A percentile compares a stretch with the other conserved stretches of the same genome.
Evolutionary conservation across 1,140 invertebrate genomes (phyloP).

Genomic region (Euwallacea fornicatus): DNA sequence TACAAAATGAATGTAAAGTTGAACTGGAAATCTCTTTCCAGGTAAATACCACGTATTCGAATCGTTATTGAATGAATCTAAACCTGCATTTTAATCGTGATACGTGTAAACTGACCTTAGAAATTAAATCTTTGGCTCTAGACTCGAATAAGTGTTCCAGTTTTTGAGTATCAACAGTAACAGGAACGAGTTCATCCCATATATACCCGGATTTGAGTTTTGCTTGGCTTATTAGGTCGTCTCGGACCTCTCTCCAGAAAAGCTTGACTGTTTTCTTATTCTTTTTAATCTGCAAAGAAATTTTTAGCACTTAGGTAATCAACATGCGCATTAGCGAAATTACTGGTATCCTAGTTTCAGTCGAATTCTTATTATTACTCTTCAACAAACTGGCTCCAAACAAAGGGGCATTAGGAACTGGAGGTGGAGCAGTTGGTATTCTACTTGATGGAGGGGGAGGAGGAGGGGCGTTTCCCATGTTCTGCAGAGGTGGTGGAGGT

Average conservation of each 20-base stretch:
- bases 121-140: conserved; percentile 91
- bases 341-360: conserved; percentile 55
- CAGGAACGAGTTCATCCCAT: conserved; percentile 89
- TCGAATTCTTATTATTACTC: conserved; percentile 40
- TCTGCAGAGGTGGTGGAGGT: conserved; percentile 67
- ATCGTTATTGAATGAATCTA: no score
- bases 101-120: conserved; percentile 68
- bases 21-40: no score
- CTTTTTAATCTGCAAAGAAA: conserved; percentile 62
- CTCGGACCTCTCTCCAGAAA: conserved; percentile 96
- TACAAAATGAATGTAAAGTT: neutral
- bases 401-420: conserved; percentile 50
- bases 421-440: conserved; percentile 52
- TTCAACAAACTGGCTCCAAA: conserved; percentile 54
- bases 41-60: no score
- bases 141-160: conserved; percentile 97
- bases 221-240: conserved; percentile 75
- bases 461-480: conserved; percentile 53
- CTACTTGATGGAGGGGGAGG: conserved; percentile 51
- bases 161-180: conserved; percentile 88
- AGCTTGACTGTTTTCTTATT: conserved; percentile 98
- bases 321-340: neutral
- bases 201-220: conserved; percentile 75
- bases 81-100: no score
- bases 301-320: no score